Conservation (phyloP, 2,113 vertebrate genomes). For the Onychostruthus taczanowskii region DNA sequence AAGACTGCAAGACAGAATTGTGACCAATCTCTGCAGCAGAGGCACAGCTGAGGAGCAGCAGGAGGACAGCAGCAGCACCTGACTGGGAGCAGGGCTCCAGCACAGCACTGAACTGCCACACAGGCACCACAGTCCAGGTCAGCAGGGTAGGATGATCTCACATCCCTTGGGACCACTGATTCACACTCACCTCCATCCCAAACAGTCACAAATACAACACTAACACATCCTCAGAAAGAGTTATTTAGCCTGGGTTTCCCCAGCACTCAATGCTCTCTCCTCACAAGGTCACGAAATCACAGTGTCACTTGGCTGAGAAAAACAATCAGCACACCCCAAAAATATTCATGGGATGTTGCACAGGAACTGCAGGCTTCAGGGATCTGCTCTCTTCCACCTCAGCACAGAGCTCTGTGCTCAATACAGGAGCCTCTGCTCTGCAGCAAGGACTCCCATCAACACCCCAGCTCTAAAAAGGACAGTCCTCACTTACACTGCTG, state of each 20-base stretch:
- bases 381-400: neutral
- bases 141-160: neutral
- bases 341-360: neutral
- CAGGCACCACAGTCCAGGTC: neutral
- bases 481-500: neutral
- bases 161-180: neutral
- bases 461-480: neutral
- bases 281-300: neutral
- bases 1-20: neutral
- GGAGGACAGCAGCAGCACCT: neutral
- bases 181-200: neutral
- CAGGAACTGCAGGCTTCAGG: neutral
- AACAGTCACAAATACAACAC: neutral
- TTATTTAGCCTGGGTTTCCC: neutral
- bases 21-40: neutral
- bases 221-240: neutral
- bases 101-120: neutral
- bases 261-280: neutral
- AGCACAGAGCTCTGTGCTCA: neutral
- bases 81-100: neutral
- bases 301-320: neutral
- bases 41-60: neutral
- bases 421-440: neutral
- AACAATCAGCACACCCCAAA: neutral
- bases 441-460: neutral